A percentile compares a stretch with the other conserved stretches of the same genome.
Conservation (phyloP, 2,113 vertebrate species). For the Furnarius figulus region DNA sequence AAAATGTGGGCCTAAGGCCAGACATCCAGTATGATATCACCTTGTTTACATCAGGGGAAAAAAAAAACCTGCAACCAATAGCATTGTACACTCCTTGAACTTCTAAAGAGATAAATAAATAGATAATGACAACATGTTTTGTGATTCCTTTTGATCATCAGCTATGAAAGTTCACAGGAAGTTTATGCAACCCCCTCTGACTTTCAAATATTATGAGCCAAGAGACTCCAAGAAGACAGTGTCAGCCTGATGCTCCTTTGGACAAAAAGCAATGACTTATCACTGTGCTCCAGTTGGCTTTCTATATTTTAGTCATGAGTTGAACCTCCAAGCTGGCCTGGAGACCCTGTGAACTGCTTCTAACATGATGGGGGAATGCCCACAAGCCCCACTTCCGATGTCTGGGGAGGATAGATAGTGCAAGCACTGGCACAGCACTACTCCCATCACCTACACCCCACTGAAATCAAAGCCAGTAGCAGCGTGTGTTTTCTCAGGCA, state of each 20-base stretch:
- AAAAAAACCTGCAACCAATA: neutral
- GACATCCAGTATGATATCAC: neutral
- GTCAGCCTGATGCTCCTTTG: neutral
- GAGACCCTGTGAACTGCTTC: neutral
- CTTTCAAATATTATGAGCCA: constrained; percentile 26
- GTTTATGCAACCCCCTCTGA: constrained; percentile 25
- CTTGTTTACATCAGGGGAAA: neutral
- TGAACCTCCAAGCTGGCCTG: neutral
- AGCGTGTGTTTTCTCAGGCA: neutral
- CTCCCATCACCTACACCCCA: neutral
- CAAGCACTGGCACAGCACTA: neutral
- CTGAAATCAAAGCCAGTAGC: neutral
- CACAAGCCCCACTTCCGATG: neutral
- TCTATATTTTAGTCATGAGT: neutral
- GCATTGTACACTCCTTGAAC: neutral
- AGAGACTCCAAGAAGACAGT: neutral
- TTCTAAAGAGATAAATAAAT: constrained; percentile 6
- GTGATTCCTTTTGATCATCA: constrained; percentile 37
- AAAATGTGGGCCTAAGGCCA: neutral
- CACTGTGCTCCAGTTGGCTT: neutral
- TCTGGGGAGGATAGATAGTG: neutral
- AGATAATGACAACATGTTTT: constrained; percentile 1
- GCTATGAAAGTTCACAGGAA: constrained; percentile 38
- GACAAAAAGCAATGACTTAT: neutral
- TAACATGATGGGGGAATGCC: neutral